A percentile compares a stretch with the other conserved stretches of the same genome.
Conservation (phyloP, 2,888 invertebrate species). For the Cylloceria caligata region DNA sequence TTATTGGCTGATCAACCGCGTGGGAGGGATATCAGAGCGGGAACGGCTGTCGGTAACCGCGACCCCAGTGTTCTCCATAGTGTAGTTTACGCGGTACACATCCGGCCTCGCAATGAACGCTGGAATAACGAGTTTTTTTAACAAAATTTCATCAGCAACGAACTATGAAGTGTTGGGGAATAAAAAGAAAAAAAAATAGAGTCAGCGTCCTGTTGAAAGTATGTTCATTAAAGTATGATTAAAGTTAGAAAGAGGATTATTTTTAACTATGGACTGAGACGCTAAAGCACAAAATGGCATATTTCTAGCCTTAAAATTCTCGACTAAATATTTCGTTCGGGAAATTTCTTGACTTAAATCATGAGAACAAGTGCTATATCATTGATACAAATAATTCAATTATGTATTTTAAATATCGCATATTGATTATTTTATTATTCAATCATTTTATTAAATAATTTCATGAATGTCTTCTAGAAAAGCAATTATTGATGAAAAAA, state of each 20-base stretch:
- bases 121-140: background rate
- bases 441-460: too few relatives aligned
- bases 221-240: background rate
- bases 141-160: background rate
- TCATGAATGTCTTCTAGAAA: too few relatives aligned
- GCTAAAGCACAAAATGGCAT: background rate
- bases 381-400: too few relatives aligned
- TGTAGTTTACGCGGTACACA: slow-evolving; percentile 60
- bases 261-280: slow-evolving; percentile 1
- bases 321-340: background rate
- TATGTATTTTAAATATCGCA: too few relatives aligned
- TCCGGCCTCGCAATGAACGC: slow-evolving; percentile 37
- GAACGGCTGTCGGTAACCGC: slow-evolving; percentile 38
- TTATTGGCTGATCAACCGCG: slow-evolving; percentile 54
- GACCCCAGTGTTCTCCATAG: slow-evolving; percentile 37
- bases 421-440: too few relatives aligned
- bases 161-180: background rate
- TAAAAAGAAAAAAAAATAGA: too few relatives aligned
- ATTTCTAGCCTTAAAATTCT: background rate
- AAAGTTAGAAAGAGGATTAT: background rate
- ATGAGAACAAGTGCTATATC: too few relatives aligned
- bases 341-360: too few relatives aligned
- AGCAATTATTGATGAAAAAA: too few relatives aligned
- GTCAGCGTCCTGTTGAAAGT: slow-evolving; percentile 6
- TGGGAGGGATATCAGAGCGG: slow-evolving; percentile 19